Conservation (phyloP, 1,140 invertebrate genomes). For the Lepidotrigona ventralis region DNA sequence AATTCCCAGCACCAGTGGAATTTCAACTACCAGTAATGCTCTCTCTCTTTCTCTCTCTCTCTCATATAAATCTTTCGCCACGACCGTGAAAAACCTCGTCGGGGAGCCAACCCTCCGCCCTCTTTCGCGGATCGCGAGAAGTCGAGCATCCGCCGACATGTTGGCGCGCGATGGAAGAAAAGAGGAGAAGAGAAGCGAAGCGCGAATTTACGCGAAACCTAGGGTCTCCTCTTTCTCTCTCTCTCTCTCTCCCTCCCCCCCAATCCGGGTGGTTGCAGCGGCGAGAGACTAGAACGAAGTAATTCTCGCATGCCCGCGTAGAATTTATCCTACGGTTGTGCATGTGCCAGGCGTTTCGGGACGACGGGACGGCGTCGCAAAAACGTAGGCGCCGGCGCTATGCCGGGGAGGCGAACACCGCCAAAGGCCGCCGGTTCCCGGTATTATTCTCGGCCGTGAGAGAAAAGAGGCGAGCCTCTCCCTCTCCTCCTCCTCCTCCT, state of each 20-base stretch:
- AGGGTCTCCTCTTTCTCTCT: background rate
- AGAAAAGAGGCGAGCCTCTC: conserved; percentile 53
- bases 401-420: conserved; percentile 60
- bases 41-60: no score
- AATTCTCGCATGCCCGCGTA: conserved; percentile 50
- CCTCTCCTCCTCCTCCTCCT: no score
- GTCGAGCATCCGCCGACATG: background rate
- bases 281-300: conserved; percentile 3
- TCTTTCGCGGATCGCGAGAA: background rate
- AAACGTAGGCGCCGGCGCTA: conserved; percentile 73
- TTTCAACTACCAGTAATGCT: no score
- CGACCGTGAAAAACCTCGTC: background rate
- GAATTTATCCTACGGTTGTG: conserved; percentile 33
- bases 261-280: background rate
- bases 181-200: background rate
- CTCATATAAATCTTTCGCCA: no score
- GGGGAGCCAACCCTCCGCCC: no score
- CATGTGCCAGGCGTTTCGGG: conserved; percentile 44
- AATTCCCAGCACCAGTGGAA: no score
- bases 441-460: conserved; percentile 67
- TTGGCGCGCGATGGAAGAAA: background rate
- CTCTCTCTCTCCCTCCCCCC: no score
- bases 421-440: conserved; percentile 68
- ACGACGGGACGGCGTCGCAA: conserved; percentile 63
- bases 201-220: conserved; percentile 1